Evolutionary conservation across 2,797 vertebrate genomes (phyloP), one percentile per base, ranked within the genome.

Genomic region (Siniperca scherzeri): DNA sequence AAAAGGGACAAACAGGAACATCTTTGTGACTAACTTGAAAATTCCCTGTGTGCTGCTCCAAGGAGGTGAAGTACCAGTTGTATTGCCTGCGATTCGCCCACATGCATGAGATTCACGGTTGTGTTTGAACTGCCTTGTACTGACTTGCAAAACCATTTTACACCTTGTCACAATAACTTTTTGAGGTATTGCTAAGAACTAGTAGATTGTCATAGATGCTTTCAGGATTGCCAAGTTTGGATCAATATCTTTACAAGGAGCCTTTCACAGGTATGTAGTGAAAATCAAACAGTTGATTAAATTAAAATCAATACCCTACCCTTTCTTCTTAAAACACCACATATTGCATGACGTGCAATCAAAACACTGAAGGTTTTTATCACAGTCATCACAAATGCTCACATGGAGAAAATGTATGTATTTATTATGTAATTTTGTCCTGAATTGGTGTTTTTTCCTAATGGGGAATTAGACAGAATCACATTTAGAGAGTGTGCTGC

Each of bases 251-350:
- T 84, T 88, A 90, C 78, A 83, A 85, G 76, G 78, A 77, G 42
- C 9, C 65, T 80, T 84, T 86, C 84, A 73, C 27, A 9, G 59
- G 75, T 42, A 46, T 62, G 57, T 53, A 40, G 80, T 91, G 86
- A 88, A 90, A 91, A 89, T 91, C 84, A 90, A 91, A 91, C 86
- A 84, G 83, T 77, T 84, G 86, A 90, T 30, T 30, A 30, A 30
- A 30, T 70, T 76, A 19, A 73, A 85, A 91, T 94, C 87, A 82
- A 91, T 90, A 88, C 6, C 30, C 40, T 70, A 71, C 74, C 79
- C 84, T 80, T 78, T 84, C 17, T 7, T 75, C 33, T 74, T 75
- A 79, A 78, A 81, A 79, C 75, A 64, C 9, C 74, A 14, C 79
- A 74, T 40, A 77, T 64, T 71, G 53, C 44, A 74, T 77, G 66